These are phyloP conservation scores for Drosophila rubida DNA, from an alignment of 2,888 invertebrate genomes.

Conservation along the genomic window DNA sequence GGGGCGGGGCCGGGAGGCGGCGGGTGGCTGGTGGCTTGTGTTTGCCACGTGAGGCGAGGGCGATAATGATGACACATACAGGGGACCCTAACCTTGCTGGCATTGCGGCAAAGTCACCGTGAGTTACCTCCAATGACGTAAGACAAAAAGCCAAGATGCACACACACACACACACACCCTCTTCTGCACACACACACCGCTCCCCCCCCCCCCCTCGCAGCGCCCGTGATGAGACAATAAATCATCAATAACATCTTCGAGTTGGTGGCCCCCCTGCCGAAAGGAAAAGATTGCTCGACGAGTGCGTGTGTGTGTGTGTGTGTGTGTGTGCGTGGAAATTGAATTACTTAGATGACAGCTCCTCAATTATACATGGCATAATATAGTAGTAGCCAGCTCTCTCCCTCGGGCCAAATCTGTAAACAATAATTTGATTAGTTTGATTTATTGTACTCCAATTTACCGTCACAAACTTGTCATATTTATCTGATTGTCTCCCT, in stretches of 20 bases:
- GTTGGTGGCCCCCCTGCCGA: not conserved
- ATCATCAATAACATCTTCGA: conserved; percentile 23
- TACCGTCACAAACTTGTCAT: conserved; percentile 2
- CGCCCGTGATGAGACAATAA: conserved; percentile 19
- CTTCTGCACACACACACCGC: not conserved
- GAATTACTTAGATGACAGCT: conserved; percentile 26
- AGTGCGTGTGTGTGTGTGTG: not conserved
- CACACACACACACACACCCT: no score
- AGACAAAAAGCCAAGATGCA: conserved; percentile 47
- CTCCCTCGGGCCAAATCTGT: conserved; percentile 12
- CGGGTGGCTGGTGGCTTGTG: not conserved
- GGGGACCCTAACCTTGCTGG: conserved; percentile 50
- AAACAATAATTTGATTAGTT: conserved; percentile 25
- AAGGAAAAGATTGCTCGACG: not conserved
- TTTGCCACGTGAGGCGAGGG: conserved; percentile 57
- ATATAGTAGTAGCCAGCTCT: conserved; percentile 13
- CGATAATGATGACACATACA: conserved; percentile 75
- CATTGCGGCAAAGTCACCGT: conserved; percentile 53
- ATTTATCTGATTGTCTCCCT: conserved; percentile 1
- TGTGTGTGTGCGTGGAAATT: conserved; percentile 14
- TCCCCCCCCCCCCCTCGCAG: not conserved
- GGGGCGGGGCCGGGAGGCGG: not conserved
- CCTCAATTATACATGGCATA: conserved; percentile 22
- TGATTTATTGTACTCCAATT: conserved; percentile 21
- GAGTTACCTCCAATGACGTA: conserved; percentile 57